These are phyloP conservation scores for Sebastes baramenuke DNA, from an alignment of 2,797 vertebrate genomes.

Conservation along the genomic window DNA sequence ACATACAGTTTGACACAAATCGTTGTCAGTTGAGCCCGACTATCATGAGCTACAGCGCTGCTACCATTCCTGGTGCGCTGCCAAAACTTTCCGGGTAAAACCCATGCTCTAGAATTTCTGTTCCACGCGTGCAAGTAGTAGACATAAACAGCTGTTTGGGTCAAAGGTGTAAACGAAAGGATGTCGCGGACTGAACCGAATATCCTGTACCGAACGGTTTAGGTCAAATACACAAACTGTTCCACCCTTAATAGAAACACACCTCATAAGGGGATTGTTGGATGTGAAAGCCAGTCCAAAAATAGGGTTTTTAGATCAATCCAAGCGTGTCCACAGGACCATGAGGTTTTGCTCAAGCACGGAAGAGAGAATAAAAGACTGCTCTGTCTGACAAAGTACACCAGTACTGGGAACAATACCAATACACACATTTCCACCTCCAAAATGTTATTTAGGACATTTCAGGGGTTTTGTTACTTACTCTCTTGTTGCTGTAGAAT, in stretches of 20 bases:
- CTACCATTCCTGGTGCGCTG: neutral
- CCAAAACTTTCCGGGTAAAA: neutral
- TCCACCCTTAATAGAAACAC: neutral
- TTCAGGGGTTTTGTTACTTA: constrained; percentile 37
- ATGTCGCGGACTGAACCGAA: neutral
- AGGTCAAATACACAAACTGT: neutral
- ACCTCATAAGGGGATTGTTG: constrained; percentile 24
- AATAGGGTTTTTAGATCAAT: constrained; percentile 54
- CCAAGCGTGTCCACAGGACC: constrained; percentile 50
- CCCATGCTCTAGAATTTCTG: neutral
- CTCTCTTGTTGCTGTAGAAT: constrained; percentile 24
- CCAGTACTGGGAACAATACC: constrained; percentile 71
- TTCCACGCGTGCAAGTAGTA: neutral
- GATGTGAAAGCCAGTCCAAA: constrained; percentile 43
- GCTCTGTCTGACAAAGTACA: constrained; percentile 69
- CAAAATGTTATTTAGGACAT: constrained; percentile 60
- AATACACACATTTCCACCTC: constrained; percentile 69
- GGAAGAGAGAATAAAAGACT: constrained; percentile 61
- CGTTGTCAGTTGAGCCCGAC: neutral
- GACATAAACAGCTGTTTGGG: neutral
- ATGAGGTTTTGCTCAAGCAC: constrained; percentile 64
- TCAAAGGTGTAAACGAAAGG: neutral
- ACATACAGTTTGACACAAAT: neutral
- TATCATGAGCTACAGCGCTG: neutral
- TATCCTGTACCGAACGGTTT: neutral